Evolutionary conservation across 2,797 vertebrate species (phyloP), one percentile per base, ranked within the genome.

Genomic region (Etheostoma nigrum): DNA sequence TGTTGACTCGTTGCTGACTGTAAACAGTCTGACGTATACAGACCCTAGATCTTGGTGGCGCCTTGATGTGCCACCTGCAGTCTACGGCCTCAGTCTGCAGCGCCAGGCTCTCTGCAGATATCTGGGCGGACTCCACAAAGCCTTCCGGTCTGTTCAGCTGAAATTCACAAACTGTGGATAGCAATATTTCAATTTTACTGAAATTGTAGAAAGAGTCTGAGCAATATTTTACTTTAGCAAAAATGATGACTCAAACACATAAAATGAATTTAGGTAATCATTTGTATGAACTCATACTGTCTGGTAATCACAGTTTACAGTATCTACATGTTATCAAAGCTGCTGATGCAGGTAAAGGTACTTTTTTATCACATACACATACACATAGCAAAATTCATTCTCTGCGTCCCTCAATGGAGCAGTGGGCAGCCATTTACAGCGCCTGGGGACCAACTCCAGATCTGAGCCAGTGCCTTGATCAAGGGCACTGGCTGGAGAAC

Each of bases 31-130:
- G 16, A 60, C 2, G 7, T 15, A 36, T 70, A 61, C 90, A 68
- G 47, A 96, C 95, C 94, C 65, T 93, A 6, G 91, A 83, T 65
- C 51, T 90, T 6, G 97, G 96, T 48, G 97, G 97, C 53, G 97
- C 98, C 86, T 94, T 95, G 90, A 99, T 97, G 93, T 95, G 97
- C 98, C 98, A 99, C 91, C 98, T 97, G 94, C 98, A 99, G 91
- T 99, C 98, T 76, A 99, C 96, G 25, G 98, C 98, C 85, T 99
- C 97, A 5, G 94, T 95, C 78, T 93, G 94, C 79, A 95, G 92
- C 42, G 96, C 97, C 83, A 94, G 95, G 78, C 94, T 92, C 83
- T 98, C 97, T 81, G 93, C 96, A 33, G 93, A 65, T 83, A 99
- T 97, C 91, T 98, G 96, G 33, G 91, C 14, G 18, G 98, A 99